Evolutionary conservation across 2,888 invertebrate genomes (phyloP).

Genomic region (Thereva nobilitata): DNA sequence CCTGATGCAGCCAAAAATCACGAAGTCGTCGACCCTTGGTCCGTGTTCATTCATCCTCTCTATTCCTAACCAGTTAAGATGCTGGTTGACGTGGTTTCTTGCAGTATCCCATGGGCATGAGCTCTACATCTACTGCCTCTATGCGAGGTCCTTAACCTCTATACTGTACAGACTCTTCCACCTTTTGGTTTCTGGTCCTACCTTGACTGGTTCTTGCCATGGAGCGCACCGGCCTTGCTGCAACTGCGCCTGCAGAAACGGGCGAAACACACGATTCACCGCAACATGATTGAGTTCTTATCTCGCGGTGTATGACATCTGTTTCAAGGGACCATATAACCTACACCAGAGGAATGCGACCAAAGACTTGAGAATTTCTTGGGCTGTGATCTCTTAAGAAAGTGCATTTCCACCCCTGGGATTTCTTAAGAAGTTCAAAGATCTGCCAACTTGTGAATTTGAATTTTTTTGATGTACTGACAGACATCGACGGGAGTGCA

Average conservation of each 20-base stretch:
- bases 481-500: background rate
- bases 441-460: conserved; percentile 18
- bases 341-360: too few species aligned
- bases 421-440: conserved; percentile 7
- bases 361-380: too few species aligned
- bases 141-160: conserved; percentile 31
- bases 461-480: conserved; percentile 7
- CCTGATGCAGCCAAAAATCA: conserved; percentile 23
- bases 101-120: conserved; percentile 18
- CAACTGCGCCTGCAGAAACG: conserved; percentile 13
- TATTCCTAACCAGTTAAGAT: conserved; percentile 26
- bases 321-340: background rate
- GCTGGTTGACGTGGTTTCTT: conserved; percentile 19
- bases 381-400: too few species aligned
- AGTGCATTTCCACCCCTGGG: too few species aligned
- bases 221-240: conserved; percentile 32
- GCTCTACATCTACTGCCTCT: conserved; percentile 18
- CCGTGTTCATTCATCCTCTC: conserved; percentile 31
- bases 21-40: conserved; percentile 21
- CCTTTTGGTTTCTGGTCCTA: conserved; percentile 27
- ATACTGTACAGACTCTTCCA: conserved; percentile 19
- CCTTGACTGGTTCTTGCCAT: conserved; percentile 23
- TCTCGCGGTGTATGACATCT: conserved; percentile 28
- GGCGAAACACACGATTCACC: conserved; percentile 21
- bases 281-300: conserved; percentile 34